These are phyloP conservation scores for Zeuzera pyrina DNA, from an alignment of 2,888 invertebrate species.

Conservation along the genomic window DNA sequence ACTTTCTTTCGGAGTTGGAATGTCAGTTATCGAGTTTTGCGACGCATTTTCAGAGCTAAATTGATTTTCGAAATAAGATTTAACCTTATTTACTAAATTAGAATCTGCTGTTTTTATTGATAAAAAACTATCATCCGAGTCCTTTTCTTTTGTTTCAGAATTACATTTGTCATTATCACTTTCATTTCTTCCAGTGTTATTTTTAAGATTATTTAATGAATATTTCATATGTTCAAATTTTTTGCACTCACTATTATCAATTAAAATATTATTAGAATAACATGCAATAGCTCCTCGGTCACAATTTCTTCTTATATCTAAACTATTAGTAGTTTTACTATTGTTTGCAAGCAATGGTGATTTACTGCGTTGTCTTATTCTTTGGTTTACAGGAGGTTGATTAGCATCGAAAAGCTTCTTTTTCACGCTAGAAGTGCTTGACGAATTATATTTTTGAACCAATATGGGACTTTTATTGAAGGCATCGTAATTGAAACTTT, in stretches of 20 bases:
- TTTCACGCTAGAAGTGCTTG: constrained; percentile 25
- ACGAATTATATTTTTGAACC: constrained; percentile 23
- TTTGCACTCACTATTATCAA: too few relatives aligned
- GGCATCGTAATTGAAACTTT: constrained; percentile 6
- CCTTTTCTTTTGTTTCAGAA: constrained; percentile 2
- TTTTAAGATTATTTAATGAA: too few relatives aligned
- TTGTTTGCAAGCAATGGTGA: not conserved
- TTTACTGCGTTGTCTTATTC: not conserved
- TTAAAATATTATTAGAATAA: too few relatives aligned
- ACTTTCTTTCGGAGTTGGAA: constrained; percentile 32
- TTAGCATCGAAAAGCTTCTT: constrained; percentile 32
- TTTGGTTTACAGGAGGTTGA: not conserved
- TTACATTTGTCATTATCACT: not conserved
- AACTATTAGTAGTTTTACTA: not conserved
- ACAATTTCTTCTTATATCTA: too few relatives aligned
- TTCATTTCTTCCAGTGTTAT: not conserved
- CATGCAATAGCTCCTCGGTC: too few relatives aligned
- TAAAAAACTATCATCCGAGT: constrained; percentile 3
- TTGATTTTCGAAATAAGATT: constrained; percentile 44
- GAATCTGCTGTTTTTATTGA: constrained; percentile 7
- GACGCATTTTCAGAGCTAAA: constrained; percentile 43
- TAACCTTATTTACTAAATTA: constrained; percentile 34
- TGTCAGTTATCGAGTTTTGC: constrained; percentile 44
- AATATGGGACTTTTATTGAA: constrained; percentile 40
- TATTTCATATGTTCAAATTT: too few relatives aligned